Evolutionary conservation across 2,888 invertebrate genomes (phyloP), one percentile per base, ranked within the genome.

Genomic region (Caradrina kadenii): DNA sequence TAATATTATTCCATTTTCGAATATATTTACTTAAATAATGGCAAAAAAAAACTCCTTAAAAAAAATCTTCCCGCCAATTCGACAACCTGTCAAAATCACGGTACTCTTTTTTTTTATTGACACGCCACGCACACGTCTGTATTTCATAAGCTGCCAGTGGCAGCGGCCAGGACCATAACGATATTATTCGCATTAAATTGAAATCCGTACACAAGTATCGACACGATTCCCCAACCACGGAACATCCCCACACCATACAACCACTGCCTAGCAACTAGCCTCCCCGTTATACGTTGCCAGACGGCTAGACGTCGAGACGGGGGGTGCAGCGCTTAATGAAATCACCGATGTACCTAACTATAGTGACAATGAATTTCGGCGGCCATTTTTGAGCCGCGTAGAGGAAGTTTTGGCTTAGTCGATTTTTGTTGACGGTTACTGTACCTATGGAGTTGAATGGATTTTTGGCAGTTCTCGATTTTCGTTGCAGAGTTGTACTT

Each of bases 241-340:
- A 56, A 63, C 60, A 59, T 63, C 69, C 75, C 78, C 73, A 66
- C 61, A 53, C 52, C 62, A 71, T 54, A 39, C 65, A 68, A 50
- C 66, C 61, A 76, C 71, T 68, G 68, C 81, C 79, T 82, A 74
- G 83, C 81, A 82, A 81, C 82, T 82, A 81, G 66, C 81, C 79
- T 66, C 81, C 76, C 76, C 72, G 55, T 63, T 64, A 73, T 59
- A 69, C 66, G 81, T 67, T 53, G 83, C 82, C 86, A 87, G 88
- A 87, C 88, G 88, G 87, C 87, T 81, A 87, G 87, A 87, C 87
- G 85, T 76, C 88, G 82, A 81, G 88, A 86, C 86, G 78, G 86
- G 86, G 81, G 80, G 80, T 73, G 79, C 80, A 77, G 70, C 71
- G 79, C 72, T 82, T 88, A 88, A 88, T 88, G 87, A 88, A 88